Conservation (phyloP, 2,888 invertebrate genomes). For the Folsomia candida region DNA sequence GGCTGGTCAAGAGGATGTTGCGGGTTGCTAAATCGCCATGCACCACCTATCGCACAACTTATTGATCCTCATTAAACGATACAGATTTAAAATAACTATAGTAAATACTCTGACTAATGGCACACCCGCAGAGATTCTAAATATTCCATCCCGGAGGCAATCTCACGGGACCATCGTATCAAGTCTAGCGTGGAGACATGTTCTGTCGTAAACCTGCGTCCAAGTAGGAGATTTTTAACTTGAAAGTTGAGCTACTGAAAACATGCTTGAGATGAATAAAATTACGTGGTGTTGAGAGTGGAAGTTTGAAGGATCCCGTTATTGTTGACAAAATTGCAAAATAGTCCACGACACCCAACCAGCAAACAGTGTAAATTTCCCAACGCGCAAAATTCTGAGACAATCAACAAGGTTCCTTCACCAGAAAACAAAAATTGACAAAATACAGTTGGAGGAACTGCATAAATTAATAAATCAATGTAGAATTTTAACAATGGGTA, state of each 20-base stretch:
- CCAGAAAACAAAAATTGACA: background rate
- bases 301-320: background rate
- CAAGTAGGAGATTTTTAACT: no score
- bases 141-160: slow-evolving; percentile 5
- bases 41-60: background rate
- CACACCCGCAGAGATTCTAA: background rate
- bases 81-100: background rate
- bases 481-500: no score
- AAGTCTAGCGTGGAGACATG: background rate
- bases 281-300: no score
- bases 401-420: background rate
- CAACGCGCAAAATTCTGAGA: background rate
- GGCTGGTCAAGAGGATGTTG: slow-evolving; percentile 1
- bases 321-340: background rate
- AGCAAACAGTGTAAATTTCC: slow-evolving; percentile 1
- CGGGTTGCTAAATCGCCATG: slow-evolving; percentile 12
- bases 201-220: no score
- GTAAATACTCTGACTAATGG: background rate
- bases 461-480: no score
- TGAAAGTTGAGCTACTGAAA: no score
- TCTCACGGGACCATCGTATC: background rate
- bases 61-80: background rate
- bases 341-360: background rate
- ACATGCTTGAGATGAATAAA: no score
- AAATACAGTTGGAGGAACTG: background rate